Base-by-base conservation (phyloP, 2,797 vertebrate genomes). In the Synaphobranchus kaupii region DNA sequence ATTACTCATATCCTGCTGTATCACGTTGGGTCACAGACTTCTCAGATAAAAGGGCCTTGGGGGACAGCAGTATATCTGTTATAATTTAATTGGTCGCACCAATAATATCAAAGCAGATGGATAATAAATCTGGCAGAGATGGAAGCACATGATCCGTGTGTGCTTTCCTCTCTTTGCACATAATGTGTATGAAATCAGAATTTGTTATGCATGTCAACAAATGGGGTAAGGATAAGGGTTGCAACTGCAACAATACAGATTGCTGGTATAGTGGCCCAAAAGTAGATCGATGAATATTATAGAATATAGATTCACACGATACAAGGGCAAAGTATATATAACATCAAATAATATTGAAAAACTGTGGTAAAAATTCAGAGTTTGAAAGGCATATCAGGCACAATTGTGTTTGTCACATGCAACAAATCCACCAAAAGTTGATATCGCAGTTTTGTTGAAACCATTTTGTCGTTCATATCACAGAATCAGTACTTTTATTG, bases 51-150 rank as follows among this genome's bases (percentile, higher is more conserved):
- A 82, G 2, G 76, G 78, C 76, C 52, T 82, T 81, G 28, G 86
- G 86, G 34, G 76, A 82, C 85, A 76, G 71, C 50, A 44, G 34
- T 22, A 56, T 82, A 52, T 81, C 71, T 60, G 86, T 86, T 28
- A 31, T 82, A 81, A 86, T 86, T 86, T 81, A 52, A 86, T 82
- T 86, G 73, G 60, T 86, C 76, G 63, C 86, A 63, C 31, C 86
- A 82, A 78, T 85, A 86, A 86, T 63, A 82, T 86, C 76, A 78
- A 86, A 86, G 73, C 76, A 86, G 73, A 28, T 86, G 76, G 78
- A 82, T 82, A 60, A 83, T 86, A 78, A 78, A 86, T 86, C 50
- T 78, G n/a, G 39, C 48, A 20, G 52, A 58, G 71, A 73, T 78
- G 68, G 52, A 85, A 85, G 50, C 71, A 66, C 71, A 86, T 80